Percentiles rank a stretch among this genome's conserved stretches.
Conservation (phyloP, 2,113 vertebrate species). For the Lethenteron camtschaticum region DNA sequence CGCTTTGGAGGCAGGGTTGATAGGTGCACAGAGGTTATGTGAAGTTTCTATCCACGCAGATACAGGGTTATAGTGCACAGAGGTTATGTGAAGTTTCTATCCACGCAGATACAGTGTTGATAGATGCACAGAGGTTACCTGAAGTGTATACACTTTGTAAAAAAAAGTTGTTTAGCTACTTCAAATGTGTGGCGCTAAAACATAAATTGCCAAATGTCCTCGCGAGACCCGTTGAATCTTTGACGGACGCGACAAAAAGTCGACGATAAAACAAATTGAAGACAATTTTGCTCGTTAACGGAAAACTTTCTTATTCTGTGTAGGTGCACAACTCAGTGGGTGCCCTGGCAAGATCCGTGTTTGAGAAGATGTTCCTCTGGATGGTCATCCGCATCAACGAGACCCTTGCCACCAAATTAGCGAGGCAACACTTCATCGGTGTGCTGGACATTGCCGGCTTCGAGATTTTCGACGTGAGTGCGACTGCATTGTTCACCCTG, state of each 20-base stretch:
- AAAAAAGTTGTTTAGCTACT: neutral
- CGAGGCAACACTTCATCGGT: slow-evolving; percentile 30
- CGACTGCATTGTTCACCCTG: neutral
- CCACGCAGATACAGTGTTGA: no score
- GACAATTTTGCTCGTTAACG: no score
- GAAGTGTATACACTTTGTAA: no score
- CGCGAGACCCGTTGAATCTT: neutral
- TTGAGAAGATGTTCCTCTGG: slow-evolving; percentile 42
- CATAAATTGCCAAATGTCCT: neutral
- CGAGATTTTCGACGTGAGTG: slow-evolving; percentile 39
- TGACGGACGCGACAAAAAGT: neutral
- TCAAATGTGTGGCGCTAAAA: neutral
- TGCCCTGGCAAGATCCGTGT: slow-evolving; percentile 27
- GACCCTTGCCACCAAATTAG: slow-evolving; percentile 33
- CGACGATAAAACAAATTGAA: neutral
- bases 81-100: no score
- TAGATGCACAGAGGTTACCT: no score
- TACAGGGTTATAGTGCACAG: no score
- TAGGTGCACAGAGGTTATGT: no score
- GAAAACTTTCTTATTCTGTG: neutral
- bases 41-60: no score
- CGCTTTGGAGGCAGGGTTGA: no score
- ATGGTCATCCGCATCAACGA: slow-evolving; percentile 36
- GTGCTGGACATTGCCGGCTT: slow-evolving; percentile 38
- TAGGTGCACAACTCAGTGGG: slow-evolving; percentile 27